Percentiles rank a stretch among this genome's conserved stretches.
Evolutionary conservation across 1,140 invertebrate species (phyloP).

Genomic region (Drosophila funebris): DNA sequence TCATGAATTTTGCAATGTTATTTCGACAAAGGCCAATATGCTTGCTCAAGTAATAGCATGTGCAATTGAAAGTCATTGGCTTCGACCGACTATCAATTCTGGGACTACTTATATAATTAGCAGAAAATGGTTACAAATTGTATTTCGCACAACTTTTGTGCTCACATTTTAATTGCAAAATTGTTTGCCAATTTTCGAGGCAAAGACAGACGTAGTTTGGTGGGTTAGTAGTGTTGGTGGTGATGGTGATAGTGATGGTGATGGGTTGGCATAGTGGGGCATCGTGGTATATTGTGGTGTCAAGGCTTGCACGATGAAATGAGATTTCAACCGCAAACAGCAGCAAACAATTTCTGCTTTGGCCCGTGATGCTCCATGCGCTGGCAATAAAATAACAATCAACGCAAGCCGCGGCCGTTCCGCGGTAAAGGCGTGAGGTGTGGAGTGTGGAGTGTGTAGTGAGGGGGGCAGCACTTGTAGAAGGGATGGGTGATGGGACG

Average conservation of each 20-base stretch:
- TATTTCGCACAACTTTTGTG: slow-evolving; percentile 43
- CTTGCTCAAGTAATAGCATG: background rate
- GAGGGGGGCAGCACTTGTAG: background rate
- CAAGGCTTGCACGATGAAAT: slow-evolving; percentile 47
- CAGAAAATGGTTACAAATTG: slow-evolving; percentile 38
- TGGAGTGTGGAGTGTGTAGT: background rate
- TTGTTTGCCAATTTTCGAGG: slow-evolving; percentile 37
- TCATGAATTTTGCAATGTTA: background rate
- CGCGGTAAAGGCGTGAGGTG: slow-evolving; percentile 35
- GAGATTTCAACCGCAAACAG: slow-evolving; percentile 76
- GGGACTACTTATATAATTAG: slow-evolving; percentile 28
- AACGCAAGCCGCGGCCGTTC: slow-evolving; percentile 69
- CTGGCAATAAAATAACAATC: slow-evolving; percentile 78
- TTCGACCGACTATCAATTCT: background rate
- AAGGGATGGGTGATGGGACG: background rate
- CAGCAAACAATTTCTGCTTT: slow-evolving; percentile 74
- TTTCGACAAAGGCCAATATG: background rate
- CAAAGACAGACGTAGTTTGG: slow-evolving; percentile 13
- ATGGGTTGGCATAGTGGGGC: background rate
- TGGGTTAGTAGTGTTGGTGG: background rate
- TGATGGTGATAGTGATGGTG: background rate
- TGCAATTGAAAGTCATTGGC: background rate
- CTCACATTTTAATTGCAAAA: slow-evolving; percentile 50
- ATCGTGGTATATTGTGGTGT: slow-evolving; percentile 21
- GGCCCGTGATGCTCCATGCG: slow-evolving; percentile 60